Percentiles rank a stretch among this genome's conserved stretches.
These are phyloP conservation scores for Halcyon badia DNA, from an alignment of 2,797 vertebrate species.

Conservation along the genomic window DNA sequence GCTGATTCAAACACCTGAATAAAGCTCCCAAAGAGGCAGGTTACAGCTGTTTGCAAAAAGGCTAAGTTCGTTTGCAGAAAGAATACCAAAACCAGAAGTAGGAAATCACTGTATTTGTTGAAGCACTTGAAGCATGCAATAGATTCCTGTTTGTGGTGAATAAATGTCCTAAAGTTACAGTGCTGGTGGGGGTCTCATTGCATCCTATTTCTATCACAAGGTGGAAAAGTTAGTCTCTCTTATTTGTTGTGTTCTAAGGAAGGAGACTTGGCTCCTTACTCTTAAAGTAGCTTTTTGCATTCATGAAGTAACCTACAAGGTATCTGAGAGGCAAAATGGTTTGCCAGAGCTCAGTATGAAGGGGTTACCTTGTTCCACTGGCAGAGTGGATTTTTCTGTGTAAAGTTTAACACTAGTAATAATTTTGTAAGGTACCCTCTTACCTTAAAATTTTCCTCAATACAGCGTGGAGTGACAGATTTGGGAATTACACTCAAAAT, in stretches of 20 bases:
- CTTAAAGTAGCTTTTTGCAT: not conserved
- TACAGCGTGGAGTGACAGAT: constrained; percentile 78
- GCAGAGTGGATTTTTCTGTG: not conserved
- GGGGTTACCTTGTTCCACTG: not conserved
- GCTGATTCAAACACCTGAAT: not conserved
- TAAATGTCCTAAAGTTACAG: not conserved
- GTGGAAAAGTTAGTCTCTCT: not conserved
- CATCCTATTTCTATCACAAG: rapidly evolving
- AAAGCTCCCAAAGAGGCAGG: not conserved
- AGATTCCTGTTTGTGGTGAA: rapidly evolving
- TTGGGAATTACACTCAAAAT: constrained; percentile 81
- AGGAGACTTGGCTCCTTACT: not conserved
- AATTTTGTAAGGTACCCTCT: not conserved
- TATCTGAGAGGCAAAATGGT: not conserved
- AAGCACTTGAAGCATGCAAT: not conserved
- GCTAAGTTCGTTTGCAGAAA: not conserved
- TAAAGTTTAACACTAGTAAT: not conserved
- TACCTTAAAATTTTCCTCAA: constrained; percentile 85
- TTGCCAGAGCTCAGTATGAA: not conserved
- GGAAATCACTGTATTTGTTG: not conserved
- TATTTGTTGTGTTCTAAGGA: not conserved
- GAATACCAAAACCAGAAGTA: not conserved
- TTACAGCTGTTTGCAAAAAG: not conserved
- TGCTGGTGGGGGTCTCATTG: not conserved
- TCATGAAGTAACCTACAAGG: rapidly evolving